Base-by-base conservation (phyloP, 2,888 invertebrate genomes). In the Portevinia maculata region DNA sequence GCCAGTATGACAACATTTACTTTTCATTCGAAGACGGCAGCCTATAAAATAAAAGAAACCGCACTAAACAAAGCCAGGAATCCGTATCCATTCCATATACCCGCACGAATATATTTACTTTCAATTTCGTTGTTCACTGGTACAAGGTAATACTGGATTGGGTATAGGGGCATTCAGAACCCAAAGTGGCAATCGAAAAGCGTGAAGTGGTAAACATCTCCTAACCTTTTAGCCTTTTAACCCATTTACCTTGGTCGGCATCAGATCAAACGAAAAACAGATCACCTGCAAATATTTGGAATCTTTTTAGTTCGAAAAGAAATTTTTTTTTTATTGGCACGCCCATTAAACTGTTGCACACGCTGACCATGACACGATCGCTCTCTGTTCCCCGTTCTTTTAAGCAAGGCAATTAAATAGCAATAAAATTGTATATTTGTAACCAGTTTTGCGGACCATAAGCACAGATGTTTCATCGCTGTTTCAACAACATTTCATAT, bases 171-270 rank as follows among this genome's bases (percentile, higher is more conserved):
- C 28, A 15, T 21, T 41, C 37, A n/a, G 19, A 9, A n/a, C 7
- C 13, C 52, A 44, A 48, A 70, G 70, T 60, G 81, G 32, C 52
- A 64, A 53, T 59, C 48, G 41, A 34, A 52, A 57, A 17, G 24
- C 48, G 34, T 34, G 15, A 32, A 50, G 30, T 11, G 34, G 37
- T 37, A 28, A 21, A 53, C 55, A 34, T 30, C 21, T 64, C n/a
- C 30, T 70, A 76, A 65, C 81, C 76, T 70, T 70, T 81, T 81
- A 79, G 57, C 79, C 79, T 50, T 75, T 69, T 79, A 76, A 81
- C 81, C 81, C 70, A 76, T 21, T 59, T 60, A 19, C 24, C 15
- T 21, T 41, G 5, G 60, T 13, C 65, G 67, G 55, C 34, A 46
- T n/a, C 34, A 53, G 28, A 60, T 60, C 75, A 75, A 60, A 62